phyloP scores from a whole-genome alignment of 2,113 vertebrate species.

The Numenius arquata region DNA sequence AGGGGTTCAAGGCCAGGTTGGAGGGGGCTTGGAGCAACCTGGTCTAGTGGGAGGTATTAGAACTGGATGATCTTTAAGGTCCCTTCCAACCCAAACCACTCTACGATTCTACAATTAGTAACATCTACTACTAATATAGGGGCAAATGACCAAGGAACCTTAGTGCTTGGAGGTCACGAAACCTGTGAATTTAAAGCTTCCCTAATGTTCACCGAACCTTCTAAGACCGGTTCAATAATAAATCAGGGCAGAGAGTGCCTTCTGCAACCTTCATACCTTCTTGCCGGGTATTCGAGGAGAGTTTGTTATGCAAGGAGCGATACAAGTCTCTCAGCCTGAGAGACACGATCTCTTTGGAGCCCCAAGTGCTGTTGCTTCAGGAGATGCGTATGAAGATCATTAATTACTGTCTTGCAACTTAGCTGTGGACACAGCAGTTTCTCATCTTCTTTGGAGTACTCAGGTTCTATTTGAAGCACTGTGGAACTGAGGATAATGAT shows the following conservation, averaged over 20 bases:
- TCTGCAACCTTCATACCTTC: neutral
- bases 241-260: neutral
- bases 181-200: neutral
- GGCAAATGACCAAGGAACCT: neutral
- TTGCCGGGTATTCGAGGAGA: neutral
- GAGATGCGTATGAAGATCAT: neutral
- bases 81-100: too few relatives aligned
- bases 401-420: neutral
- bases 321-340: neutral
- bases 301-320: neutral
- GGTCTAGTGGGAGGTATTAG: too few relatives aligned
- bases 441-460: neutral
- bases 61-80: too few relatives aligned
- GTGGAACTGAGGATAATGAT: neutral
- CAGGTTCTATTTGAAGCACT: neutral
- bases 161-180: neutral
- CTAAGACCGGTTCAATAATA: neutral
- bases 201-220: neutral
- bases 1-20: too few relatives aligned
- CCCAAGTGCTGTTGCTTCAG: neutral
- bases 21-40: too few relatives aligned
- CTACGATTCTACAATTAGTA: neutral
- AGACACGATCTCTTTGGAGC: neutral
- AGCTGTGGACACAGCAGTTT: neutral
- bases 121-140: neutral